Evolutionary conservation across 2,888 invertebrate species (phyloP).

Genomic region (Augochlorella aurata): DNA sequence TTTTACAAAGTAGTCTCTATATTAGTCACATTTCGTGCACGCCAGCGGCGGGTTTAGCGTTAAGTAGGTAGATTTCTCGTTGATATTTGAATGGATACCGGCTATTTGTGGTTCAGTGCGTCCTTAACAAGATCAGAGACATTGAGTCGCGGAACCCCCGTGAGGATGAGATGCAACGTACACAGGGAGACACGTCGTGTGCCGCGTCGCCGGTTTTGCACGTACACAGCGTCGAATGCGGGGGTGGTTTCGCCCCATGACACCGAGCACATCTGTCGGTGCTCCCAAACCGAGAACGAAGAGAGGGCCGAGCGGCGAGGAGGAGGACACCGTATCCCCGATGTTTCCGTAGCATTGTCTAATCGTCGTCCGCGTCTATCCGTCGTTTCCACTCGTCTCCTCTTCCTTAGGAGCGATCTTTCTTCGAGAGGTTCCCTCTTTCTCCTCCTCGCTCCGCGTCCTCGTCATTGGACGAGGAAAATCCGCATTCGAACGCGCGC

Average conservation of each 20-base stretch:
- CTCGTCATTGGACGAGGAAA: slow-evolving; percentile 73
- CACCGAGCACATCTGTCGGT: slow-evolving; percentile 77
- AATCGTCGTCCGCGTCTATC: slow-evolving; percentile 73
- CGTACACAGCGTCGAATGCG: slow-evolving; percentile 14
- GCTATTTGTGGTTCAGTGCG: slow-evolving; percentile 80
- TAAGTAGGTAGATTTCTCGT: slow-evolving; percentile 74
- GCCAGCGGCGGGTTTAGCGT: slow-evolving; percentile 31
- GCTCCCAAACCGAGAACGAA: slow-evolving; percentile 72
- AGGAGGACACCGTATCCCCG: slow-evolving; percentile 66
- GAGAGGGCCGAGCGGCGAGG: slow-evolving; percentile 36
- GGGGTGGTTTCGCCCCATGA: slow-evolving; percentile 38
- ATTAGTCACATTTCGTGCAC: background rate
- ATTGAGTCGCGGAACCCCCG: slow-evolving; percentile 67
- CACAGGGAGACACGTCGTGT: slow-evolving; percentile 29
- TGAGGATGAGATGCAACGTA: slow-evolving; percentile 67
- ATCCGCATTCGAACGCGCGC: slow-evolving; percentile 72
- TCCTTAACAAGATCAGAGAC: slow-evolving; percentile 80
- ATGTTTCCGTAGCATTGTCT: slow-evolving; percentile 77
- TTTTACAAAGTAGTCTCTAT: no score
- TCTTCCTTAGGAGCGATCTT: slow-evolving; percentile 27
- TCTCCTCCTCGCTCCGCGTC: slow-evolving; percentile 19
- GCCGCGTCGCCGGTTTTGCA: slow-evolving; percentile 34
- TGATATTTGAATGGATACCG: slow-evolving; percentile 79
- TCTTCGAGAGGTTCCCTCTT: slow-evolving; percentile 17
- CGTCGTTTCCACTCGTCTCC: slow-evolving; percentile 26